Percentiles rank a stretch among this genome's conserved stretches.
These are phyloP conservation scores for Disparrhopalites patrizii DNA, from an alignment of 2,888 invertebrate genomes.

Conservation along the genomic window DNA sequence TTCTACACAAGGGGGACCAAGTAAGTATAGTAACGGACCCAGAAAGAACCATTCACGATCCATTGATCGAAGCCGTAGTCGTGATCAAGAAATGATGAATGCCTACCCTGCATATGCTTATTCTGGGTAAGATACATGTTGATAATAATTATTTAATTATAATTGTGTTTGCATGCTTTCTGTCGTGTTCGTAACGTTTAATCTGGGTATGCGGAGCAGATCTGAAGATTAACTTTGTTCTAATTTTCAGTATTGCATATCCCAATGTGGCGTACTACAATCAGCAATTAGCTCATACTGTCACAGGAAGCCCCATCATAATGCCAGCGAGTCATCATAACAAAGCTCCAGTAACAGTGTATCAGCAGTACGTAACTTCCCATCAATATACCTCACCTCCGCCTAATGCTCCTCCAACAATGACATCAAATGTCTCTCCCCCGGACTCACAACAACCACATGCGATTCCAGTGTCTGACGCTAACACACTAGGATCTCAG, in stretches of 20 bases:
- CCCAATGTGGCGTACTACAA: constrained; percentile 24
- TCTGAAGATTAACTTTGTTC: too few species aligned
- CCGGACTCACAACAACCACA: constrained; percentile 11
- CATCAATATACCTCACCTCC: constrained; percentile 27
- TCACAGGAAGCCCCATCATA: constrained; percentile 46
- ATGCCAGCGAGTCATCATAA: constrained; percentile 32
- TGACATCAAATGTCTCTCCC: constrained; percentile 11
- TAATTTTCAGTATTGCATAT: constrained; percentile 23
- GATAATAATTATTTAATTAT: not conserved
- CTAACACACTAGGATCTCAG: constrained; percentile 6
- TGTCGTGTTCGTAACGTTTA: too few species aligned
- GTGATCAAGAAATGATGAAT: constrained; percentile 24
- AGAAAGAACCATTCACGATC: constrained; percentile 24
- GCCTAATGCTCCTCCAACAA: not conserved
- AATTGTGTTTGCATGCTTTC: not conserved
- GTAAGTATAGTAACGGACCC: constrained; percentile 24
- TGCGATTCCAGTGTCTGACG: not conserved
- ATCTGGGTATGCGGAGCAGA: too few species aligned
- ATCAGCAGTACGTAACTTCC: constrained; percentile 4
- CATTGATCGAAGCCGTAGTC: constrained; percentile 19
- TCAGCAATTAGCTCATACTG: constrained; percentile 39
- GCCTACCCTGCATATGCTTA: constrained; percentile 21
- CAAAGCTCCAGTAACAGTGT: constrained; percentile 21
- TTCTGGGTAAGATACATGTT: constrained; percentile 12
- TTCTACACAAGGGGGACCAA: constrained; percentile 29